These are phyloP conservation scores for Erannis defoliaria DNA, from an alignment of 2,888 invertebrate species.

Conservation along the genomic window DNA sequence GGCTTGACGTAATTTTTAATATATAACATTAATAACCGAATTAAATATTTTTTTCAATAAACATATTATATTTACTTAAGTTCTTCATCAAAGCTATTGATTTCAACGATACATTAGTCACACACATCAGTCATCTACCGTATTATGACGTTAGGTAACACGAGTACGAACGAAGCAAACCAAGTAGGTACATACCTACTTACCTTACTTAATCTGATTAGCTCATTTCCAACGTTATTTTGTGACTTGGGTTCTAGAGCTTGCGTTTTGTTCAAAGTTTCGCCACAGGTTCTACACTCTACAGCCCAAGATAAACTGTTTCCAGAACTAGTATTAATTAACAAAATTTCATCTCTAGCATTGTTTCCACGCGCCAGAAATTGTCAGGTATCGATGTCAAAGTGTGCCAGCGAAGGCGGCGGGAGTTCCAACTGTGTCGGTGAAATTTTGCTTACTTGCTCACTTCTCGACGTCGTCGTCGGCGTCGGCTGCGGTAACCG, in stretches of 20 bases:
- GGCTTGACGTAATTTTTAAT: too few species aligned
- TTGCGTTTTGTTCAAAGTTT: conserved; percentile 2
- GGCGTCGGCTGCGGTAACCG: conserved; percentile 42
- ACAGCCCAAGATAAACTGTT: conserved; percentile 1
- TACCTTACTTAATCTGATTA: background rate
- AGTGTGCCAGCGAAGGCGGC: conserved; percentile 18
- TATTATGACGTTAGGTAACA: too few species aligned
- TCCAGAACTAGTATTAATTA: conserved; percentile 28
- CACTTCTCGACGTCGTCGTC: conserved; percentile 37
- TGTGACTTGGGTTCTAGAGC: background rate
- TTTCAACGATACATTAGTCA: too few species aligned
- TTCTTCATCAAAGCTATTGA: too few species aligned
- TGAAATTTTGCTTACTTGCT: conserved; percentile 40
- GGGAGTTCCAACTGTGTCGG: conserved; percentile 28
- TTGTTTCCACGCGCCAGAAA: conserved; percentile 19
- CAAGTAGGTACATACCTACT: too few species aligned
- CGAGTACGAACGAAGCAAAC: background rate
- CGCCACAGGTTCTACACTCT: too few species aligned
- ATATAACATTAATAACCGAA: too few species aligned
- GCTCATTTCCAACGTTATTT: background rate
- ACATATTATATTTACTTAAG: too few species aligned
- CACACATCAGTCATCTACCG: too few species aligned
- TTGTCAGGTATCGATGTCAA: conserved; percentile 37
- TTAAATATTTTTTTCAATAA: too few species aligned
- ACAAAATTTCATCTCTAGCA: conserved; percentile 20